Conservation (phyloP, 2,888 invertebrate species). For the Tromatobia lineatoria region DNA sequence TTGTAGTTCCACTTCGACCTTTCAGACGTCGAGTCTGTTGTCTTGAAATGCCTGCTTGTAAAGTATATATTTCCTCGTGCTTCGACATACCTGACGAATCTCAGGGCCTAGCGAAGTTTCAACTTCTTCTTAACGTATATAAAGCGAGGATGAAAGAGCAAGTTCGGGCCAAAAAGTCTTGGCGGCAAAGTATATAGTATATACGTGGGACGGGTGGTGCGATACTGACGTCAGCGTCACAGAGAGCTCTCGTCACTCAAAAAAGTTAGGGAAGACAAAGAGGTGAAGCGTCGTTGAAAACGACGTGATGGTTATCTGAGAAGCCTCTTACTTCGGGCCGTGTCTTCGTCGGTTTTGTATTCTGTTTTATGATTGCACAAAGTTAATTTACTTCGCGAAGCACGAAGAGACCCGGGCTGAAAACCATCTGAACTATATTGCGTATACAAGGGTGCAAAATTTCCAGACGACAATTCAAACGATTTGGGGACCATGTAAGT, state of each 20-base stretch:
- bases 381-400: slow-evolving; percentile 75
- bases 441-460: not conserved
- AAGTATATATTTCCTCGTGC: not conserved
- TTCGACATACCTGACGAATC: not conserved
- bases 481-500: not conserved
- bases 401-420: slow-evolving; percentile 53
- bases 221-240: slow-evolving; percentile 73
- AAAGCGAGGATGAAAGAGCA: slow-evolving; percentile 32
- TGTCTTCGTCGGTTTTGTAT: slow-evolving; percentile 62
- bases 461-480: not conserved
- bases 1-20: too few relatives aligned
- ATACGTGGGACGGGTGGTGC: slow-evolving; percentile 58
- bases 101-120: slow-evolving; percentile 13
- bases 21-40: not conserved
- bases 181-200: slow-evolving; percentile 51
- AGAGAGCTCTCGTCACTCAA: slow-evolving; percentile 62
- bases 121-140: slow-evolving; percentile 29
- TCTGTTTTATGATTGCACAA: slow-evolving; percentile 74
- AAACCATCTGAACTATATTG: slow-evolving; percentile 25
- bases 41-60: not conserved
- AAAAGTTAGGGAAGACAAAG: slow-evolving; percentile 78
- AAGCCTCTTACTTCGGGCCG: slow-evolving; percentile 19
- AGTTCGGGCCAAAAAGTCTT: slow-evolving; percentile 32
- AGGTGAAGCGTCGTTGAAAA: slow-evolving; percentile 37
- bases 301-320: slow-evolving; percentile 39